Percentiles rank a stretch among this genome's conserved stretches.
phyloP scores from a whole-genome alignment of 2,797 vertebrate genomes.

The Rhadinocentrus ornatus region DNA sequence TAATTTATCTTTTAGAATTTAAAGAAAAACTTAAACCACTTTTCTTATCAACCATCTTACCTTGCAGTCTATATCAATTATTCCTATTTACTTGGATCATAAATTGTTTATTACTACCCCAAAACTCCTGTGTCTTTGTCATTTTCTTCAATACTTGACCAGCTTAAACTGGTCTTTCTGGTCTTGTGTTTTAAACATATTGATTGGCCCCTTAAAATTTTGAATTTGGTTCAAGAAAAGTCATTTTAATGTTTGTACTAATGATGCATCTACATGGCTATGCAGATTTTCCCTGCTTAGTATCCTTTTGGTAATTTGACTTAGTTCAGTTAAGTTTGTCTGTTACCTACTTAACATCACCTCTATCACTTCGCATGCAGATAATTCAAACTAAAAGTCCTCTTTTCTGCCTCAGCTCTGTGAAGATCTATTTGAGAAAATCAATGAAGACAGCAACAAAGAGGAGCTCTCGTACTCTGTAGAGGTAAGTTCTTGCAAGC shows the following conservation, averaged over 20 bases:
- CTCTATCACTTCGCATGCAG: conserved; percentile 31
- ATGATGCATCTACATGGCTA: background rate
- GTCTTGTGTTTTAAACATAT: background rate
- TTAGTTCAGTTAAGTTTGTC: background rate
- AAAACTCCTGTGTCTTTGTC: too few species aligned
- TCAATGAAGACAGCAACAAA: conserved; percentile 92
- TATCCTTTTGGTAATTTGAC: background rate
- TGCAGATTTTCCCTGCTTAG: background rate
- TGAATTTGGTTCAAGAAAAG: background rate
- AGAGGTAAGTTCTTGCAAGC: conserved; percentile 86
- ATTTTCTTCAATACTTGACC: too few species aligned
- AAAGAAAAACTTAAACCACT: background rate
- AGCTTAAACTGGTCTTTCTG: background rate
- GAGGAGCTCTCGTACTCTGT: conserved; percentile 96
- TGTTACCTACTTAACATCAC: background rate
- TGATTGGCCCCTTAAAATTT: background rate
- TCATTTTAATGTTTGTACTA: background rate
- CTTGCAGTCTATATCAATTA: background rate
- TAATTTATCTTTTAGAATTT: background rate
- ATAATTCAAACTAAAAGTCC: conserved; percentile 34
- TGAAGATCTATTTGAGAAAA: conserved; percentile 98
- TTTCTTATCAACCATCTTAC: background rate
- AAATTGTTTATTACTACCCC: background rate
- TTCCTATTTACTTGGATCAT: background rate
- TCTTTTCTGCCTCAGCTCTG: conserved; percentile 83